A percentile compares a stretch with the other conserved stretches of the same genome.
Evolutionary conservation across 2,888 invertebrate species (phyloP).

Genomic region (Dicranocentrus wangi): DNA sequence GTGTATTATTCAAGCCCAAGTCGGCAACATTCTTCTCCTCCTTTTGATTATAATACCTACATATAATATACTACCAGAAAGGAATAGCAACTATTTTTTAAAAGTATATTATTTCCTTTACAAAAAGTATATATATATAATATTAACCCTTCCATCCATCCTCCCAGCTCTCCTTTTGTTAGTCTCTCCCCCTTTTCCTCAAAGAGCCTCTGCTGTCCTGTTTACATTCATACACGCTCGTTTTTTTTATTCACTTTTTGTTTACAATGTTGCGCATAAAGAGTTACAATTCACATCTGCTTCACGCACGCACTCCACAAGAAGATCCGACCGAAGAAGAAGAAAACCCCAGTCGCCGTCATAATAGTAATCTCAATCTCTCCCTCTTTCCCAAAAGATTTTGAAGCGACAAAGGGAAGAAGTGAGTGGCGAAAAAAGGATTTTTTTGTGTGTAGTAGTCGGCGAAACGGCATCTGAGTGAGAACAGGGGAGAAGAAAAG

Average conservation of each 20-base stretch:
- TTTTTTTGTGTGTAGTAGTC: background rate
- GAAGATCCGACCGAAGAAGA: background rate
- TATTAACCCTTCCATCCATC: background rate
- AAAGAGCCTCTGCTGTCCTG: background rate
- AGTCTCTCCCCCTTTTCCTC: background rate
- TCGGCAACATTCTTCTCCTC: slow-evolving; percentile 18
- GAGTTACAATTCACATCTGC: background rate
- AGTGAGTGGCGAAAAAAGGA: slow-evolving; percentile 2
- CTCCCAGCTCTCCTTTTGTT: no score
- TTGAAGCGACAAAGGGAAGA: slow-evolving; percentile 11
- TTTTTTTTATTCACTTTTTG: slow-evolving; percentile 4
- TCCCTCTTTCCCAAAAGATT: slow-evolving; percentile 8
- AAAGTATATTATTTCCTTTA: no score
- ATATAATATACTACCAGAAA: background rate
- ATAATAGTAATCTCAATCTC: background rate
- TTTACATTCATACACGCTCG: slow-evolving; percentile 18
- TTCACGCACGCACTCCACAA: slow-evolving; percentile 32
- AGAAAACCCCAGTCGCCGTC: background rate
- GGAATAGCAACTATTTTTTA: background rate
- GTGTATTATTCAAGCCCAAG: no score
- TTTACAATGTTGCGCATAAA: background rate
- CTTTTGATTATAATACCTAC: no score
- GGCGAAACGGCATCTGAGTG: background rate
- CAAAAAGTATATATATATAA: no score
- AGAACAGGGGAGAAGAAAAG: background rate